A percentile compares a stretch with the other conserved stretches of the same genome.
These are phyloP conservation scores for Furcula furcula DNA, from an alignment of 2,888 invertebrate genomes.

Conservation along the genomic window DNA sequence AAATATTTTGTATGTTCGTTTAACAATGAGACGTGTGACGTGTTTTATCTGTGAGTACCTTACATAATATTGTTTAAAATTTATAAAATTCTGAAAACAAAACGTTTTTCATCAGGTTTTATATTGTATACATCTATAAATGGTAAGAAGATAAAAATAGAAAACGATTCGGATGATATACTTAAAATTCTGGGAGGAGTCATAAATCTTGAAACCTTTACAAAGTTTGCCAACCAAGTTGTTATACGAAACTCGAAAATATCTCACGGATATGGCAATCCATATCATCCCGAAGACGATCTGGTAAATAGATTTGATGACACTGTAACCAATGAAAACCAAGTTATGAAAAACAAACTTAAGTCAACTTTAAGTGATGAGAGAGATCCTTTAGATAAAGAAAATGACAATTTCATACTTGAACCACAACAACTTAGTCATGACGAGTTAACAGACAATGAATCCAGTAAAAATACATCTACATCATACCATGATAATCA, in stretches of 20 bases:
- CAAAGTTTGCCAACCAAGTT: slow-evolving; percentile 25
- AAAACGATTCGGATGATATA: slow-evolving; percentile 40
- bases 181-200: slow-evolving; percentile 29
- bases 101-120: slow-evolving; percentile 14
- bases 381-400: slow-evolving; percentile 26
- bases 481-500: too few species aligned
- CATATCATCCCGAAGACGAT: slow-evolving; percentile 55
- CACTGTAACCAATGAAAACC: neutral
- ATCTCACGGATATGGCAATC: slow-evolving; percentile 33
- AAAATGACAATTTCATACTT: slow-evolving; percentile 35
- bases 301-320: slow-evolving; percentile 13
- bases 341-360: slow-evolving; percentile 1
- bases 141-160: slow-evolving; percentile 34
- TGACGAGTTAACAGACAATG: slow-evolving; percentile 22
- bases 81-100: too few species aligned
- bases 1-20: too few species aligned
- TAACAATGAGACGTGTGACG: too few species aligned
- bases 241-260: slow-evolving; percentile 15
- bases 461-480: slow-evolving; percentile 2
- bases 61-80: too few species aligned
- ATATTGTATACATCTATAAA: slow-evolving; percentile 8
- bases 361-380: slow-evolving; percentile 4
- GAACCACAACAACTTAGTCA: slow-evolving; percentile 17
- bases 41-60: too few species aligned
- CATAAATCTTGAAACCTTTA: slow-evolving; percentile 21